Conservation (phyloP, 2,888 invertebrate genomes). For the Caenorhabditis sp. region DNA sequence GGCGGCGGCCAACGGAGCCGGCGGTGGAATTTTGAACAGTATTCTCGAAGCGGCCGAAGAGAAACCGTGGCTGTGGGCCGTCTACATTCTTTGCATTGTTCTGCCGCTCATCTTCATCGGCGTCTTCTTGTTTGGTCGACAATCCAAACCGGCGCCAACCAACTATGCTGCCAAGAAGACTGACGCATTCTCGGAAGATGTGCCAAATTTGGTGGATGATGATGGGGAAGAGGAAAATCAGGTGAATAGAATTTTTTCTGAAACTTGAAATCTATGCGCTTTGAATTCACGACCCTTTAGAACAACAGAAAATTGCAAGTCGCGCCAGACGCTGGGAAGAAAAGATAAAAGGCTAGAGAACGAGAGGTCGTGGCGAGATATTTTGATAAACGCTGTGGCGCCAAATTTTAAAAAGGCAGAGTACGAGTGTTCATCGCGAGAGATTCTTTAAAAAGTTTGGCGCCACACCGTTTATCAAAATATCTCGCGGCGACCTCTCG, state of each 20-base stretch:
- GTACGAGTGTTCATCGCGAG: too few species aligned
- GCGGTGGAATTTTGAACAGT: conserved; percentile 45
- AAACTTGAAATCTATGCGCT: too few species aligned
- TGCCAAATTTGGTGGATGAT: conserved; percentile 54
- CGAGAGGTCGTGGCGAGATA: too few species aligned
- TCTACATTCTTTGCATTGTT: conserved; percentile 82
- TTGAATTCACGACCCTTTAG: too few species aligned
- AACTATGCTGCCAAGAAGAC: conserved; percentile 77
- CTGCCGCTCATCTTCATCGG: conserved; percentile 82
- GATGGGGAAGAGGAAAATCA: conserved; percentile 27
- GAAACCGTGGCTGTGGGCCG: conserved; percentile 89
- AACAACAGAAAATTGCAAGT: too few species aligned
- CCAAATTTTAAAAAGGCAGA: too few species aligned
- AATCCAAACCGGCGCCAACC: conserved; percentile 38
- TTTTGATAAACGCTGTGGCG: too few species aligned
- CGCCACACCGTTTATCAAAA: too few species aligned
- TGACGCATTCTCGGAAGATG: conserved; percentile 76
- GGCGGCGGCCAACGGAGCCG: conserved; percentile 36
- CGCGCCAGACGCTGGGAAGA: too few species aligned
- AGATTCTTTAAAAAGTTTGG: too few species aligned
- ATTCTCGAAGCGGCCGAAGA: conserved; percentile 71
- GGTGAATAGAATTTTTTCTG: conserved; percentile 16
- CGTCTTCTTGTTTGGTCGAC: conserved; percentile 80
- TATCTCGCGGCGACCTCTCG: too few species aligned
- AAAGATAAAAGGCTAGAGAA: too few species aligned